Conservation (phyloP, 2,113 vertebrate species). For the Emydocephalus ijimae region DNA sequence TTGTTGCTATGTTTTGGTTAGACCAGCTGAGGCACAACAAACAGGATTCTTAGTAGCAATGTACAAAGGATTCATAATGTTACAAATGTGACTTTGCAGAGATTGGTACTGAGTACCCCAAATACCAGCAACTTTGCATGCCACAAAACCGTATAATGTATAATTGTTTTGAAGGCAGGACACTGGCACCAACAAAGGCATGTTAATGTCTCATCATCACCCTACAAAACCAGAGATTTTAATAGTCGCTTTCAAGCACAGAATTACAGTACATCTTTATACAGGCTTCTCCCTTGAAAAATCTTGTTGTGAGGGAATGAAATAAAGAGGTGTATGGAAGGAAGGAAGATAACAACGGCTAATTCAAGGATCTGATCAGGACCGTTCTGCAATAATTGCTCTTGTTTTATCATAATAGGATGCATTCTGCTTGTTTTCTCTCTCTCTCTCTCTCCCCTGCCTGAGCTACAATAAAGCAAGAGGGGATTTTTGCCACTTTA, state of each 20-base stretch:
- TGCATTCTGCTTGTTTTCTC: not conserved
- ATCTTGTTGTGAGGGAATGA: not conserved
- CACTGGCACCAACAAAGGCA: not conserved
- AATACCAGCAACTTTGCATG: not conserved
- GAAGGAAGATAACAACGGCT: not conserved
- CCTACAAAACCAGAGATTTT: not conserved
- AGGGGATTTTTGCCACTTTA: not conserved
- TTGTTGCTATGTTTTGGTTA: not conserved
- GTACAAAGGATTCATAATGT: not conserved
- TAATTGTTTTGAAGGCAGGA: not conserved
- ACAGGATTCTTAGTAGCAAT: not conserved
- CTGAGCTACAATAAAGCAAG: not conserved
- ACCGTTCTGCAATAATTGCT: slow-evolving; percentile 21
- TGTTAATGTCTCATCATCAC: not conserved
- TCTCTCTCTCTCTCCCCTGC: not conserved
- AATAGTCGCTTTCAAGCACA: accelerated
- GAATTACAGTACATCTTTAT: not conserved
- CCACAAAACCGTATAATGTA: not conserved
- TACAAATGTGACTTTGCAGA: not conserved
- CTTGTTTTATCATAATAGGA: slow-evolving; percentile 35
- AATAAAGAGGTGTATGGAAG: not conserved
- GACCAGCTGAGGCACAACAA: not conserved
- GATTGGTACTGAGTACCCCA: not conserved
- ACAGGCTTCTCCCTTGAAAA: slow-evolving; percentile 1
- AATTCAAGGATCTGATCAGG: slow-evolving; percentile 29